A percentile compares a stretch with the other conserved stretches of the same genome.
These are phyloP conservation scores for Calephelis nemesis DNA, from an alignment of 1,140 invertebrate genomes.

Conservation along the genomic window DNA sequence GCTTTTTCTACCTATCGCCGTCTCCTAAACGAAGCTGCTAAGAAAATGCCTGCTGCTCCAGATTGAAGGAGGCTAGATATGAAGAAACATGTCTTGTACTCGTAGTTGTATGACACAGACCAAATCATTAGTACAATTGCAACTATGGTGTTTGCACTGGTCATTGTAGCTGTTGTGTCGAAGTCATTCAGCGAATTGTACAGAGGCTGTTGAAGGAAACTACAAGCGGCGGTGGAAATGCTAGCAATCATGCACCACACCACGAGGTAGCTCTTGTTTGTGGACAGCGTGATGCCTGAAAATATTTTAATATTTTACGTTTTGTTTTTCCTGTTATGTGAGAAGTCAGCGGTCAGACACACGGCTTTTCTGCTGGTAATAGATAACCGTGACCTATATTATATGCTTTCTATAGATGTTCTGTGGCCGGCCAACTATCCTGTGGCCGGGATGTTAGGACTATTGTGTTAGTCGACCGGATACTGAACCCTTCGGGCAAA, in stretches of 20 bases:
- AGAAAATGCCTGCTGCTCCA: slow-evolving; percentile 53
- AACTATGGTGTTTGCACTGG: slow-evolving; percentile 57
- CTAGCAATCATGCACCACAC: slow-evolving; percentile 68
- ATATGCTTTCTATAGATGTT: too few relatives aligned
- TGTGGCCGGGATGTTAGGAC: too few relatives aligned
- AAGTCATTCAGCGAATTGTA: slow-evolving; percentile 70
- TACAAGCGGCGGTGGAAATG: slow-evolving; percentile 55
- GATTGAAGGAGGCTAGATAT: slow-evolving; percentile 60
- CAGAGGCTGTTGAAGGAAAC: slow-evolving; percentile 59
- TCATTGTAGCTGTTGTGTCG: slow-evolving; percentile 64
- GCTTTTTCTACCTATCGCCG: slow-evolving; percentile 37
- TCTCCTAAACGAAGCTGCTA: slow-evolving; percentile 59
- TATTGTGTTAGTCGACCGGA: too few relatives aligned
- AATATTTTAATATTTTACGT: neutral
- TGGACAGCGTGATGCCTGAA: slow-evolving; percentile 65
- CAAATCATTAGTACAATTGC: slow-evolving; percentile 56
- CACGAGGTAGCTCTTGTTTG: slow-evolving; percentile 53
- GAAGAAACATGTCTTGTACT: slow-evolving; percentile 64
- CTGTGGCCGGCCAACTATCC: too few relatives aligned
- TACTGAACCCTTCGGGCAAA: too few relatives aligned
- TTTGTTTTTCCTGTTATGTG: too few relatives aligned
- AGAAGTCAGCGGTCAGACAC: too few relatives aligned
- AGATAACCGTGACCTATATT: too few relatives aligned
- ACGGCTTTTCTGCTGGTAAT: too few relatives aligned
- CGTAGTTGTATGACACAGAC: slow-evolving; percentile 59